Percentiles rank a stretch among this genome's conserved stretches.
These are phyloP conservation scores for Clupea harengus DNA, from an alignment of 2,113 vertebrate species.

Conservation along the genomic window DNA sequence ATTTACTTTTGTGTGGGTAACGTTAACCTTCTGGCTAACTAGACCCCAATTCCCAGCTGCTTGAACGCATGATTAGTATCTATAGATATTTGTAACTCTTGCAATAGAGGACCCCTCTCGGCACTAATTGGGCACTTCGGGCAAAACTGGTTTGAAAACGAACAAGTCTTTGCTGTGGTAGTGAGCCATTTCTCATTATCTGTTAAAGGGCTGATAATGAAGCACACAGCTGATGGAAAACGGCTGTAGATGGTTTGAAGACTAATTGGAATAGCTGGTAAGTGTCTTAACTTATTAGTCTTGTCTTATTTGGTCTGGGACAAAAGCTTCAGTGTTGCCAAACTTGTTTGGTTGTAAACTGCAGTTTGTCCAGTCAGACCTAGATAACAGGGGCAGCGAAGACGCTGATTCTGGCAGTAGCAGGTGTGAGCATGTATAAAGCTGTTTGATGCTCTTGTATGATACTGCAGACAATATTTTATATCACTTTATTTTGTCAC, in stretches of 20 bases:
- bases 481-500: neutral
- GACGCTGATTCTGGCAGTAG: neutral
- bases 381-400: conserved; percentile 16
- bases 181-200: neutral
- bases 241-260: neutral
- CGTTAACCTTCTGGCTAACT: too few species aligned
- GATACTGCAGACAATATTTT: conserved; percentile 16
- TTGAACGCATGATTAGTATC: too few species aligned
- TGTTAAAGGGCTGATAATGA: neutral
- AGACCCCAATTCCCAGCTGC: too few species aligned
- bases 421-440: conserved; percentile 33
- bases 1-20: too few species aligned
- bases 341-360: neutral
- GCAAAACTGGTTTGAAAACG: too few species aligned
- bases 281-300: neutral
- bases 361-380: neutral
- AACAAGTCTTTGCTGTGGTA: neutral
- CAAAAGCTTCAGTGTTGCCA: conserved; percentile 3
- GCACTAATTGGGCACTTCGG: neutral
- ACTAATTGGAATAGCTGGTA: neutral
- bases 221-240: neutral
- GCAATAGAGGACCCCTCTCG: neutral
- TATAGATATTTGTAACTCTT: too few species aligned
- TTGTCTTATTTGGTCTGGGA: neutral
- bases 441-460: conserved; percentile 32